Evolutionary conservation across 2,113 vertebrate species (phyloP), one percentile per base, ranked within the genome.

Genomic region (Antidorcas marsupialis): DNA sequence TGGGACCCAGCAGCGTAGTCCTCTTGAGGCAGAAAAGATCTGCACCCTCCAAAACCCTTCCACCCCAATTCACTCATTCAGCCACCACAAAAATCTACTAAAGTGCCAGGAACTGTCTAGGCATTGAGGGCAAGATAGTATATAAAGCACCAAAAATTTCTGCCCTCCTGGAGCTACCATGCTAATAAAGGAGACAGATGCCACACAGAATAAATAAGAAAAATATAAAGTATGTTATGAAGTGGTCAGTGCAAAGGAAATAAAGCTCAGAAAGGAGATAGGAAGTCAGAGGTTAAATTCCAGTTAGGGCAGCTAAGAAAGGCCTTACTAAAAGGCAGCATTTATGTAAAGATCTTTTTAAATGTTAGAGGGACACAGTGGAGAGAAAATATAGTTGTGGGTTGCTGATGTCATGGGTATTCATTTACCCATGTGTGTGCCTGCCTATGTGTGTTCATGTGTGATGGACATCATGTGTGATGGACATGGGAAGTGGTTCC

Each of bases 371-470:
- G 57, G 39, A 25, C 30, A 6, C 8, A 23, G 59, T n/a, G 39
- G 55, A 76, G 64, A 93, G 45, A 21, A 91, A 57, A 39, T 15
- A 5, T 3, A 17, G 7, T 7, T 25, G 0, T 53, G 67, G 76
- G 23, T 91, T 17, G 6, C 33, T 39, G 36, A 14, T 45, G 30
- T 62, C 53, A 45, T 43, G 17, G 27, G 45, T 23, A 53, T 55
- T 78, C 52, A 84, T 45, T 82, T 76, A 28, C 15, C 39, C 23
- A 16, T 5, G 15, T 15, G 9, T 5, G 1, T 21, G 45, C 19
- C 64, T 33, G 30, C 89, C 1, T 43, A 0, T 17, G 6, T 33
- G 47, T 82, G 27, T 39, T 53, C 33, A 0, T 2, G 50, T 36
- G 45, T 28, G 23, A 57, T 47, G 47, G 28, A 71, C 3, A 0